phyloP scores from a whole-genome alignment of 2,113 vertebrate genomes.

The Pica pica region DNA sequence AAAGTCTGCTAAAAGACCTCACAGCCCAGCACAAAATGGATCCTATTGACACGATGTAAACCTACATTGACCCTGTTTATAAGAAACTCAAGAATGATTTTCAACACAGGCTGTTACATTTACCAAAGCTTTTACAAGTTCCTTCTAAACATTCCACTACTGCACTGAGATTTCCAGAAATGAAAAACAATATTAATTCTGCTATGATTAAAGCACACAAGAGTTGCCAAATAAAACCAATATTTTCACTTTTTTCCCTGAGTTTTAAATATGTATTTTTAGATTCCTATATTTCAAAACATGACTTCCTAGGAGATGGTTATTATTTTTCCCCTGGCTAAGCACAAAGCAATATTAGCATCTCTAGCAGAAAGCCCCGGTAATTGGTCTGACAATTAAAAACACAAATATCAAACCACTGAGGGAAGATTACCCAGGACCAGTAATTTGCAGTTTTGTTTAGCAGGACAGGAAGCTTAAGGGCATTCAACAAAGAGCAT shows the following conservation, averaged over 20 bases:
- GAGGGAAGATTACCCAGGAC: constrained; percentile 52
- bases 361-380: constrained; percentile 2
- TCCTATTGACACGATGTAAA: background rate
- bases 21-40: background rate
- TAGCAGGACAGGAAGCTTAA: constrained; percentile 60
- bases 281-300: background rate
- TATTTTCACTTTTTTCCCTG: background rate
- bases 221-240: background rate
- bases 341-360: constrained; percentile 11
- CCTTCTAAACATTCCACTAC: background rate
- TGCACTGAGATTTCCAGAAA: constrained; percentile 9
- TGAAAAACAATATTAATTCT: constrained; percentile 2
- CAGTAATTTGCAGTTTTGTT: constrained; percentile 64
- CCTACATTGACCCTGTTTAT: background rate
- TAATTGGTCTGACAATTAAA: constrained; percentile 77
- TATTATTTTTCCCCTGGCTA: constrained; percentile 6
- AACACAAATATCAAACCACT: constrained; percentile 65
- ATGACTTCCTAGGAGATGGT: background rate
- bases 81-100: background rate
- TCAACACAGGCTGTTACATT: background rate
- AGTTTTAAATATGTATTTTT: background rate
- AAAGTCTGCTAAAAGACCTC: background rate
- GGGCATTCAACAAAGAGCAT: constrained; percentile 55
- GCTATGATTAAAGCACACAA: background rate
- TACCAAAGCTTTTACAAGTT: background rate